Evolutionary conservation across 2,888 invertebrate genomes (phyloP), one percentile per base, ranked within the genome.

Genomic region (Kryphioiulus occultus): DNA sequence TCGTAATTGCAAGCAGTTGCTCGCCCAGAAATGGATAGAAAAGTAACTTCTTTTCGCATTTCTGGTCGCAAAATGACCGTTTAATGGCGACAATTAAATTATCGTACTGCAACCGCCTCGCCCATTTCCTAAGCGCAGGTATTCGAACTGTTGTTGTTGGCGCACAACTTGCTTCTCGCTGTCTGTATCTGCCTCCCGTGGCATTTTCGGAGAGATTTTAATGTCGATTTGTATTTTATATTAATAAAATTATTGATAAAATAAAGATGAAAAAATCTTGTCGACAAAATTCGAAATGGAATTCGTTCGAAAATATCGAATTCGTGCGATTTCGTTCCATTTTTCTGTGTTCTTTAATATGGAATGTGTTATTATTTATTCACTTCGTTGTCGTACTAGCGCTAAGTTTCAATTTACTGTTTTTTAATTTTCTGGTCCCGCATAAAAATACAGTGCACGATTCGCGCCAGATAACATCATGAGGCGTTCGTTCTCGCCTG

Each of bases 1-100:
- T 68, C 59, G 59, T 68, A 68, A 68, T 68, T 68, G 59, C 59
- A 68, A 68, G 59, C 59, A 68, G 59, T 68, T 68, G 59, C 59
- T 22, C 59, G 59, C 59, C 59, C 9, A 68, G 22, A 22, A 68
- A 68, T 68, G 59, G 59, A 68, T 68, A 68, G 22, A 68, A 68
- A 68, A 68, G 59, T 68, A 68, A 68, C 59, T 68, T 26, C 59
- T 68, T 68, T 68, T 68, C 59, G 59, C 59, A 68, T 68, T 68
- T 68, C 59, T 68, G 59, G 59, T 68, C 59, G 59, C 59, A 68
- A 68, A 68, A 68, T 68, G 59, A 68, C 59, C 59, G 59, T 68
- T 68, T 68, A 68, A 68, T 68, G 59, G 59, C 59, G 59, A 68
- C 59, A 68, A 68, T 68, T 68, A 68, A 68, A 68, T 68, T 68